Percentiles rank a stretch among this genome's conserved stretches.
phyloP scores from a whole-genome alignment of 2,113 vertebrate genomes.

The Greenwoodochromis staneri region DNA sequence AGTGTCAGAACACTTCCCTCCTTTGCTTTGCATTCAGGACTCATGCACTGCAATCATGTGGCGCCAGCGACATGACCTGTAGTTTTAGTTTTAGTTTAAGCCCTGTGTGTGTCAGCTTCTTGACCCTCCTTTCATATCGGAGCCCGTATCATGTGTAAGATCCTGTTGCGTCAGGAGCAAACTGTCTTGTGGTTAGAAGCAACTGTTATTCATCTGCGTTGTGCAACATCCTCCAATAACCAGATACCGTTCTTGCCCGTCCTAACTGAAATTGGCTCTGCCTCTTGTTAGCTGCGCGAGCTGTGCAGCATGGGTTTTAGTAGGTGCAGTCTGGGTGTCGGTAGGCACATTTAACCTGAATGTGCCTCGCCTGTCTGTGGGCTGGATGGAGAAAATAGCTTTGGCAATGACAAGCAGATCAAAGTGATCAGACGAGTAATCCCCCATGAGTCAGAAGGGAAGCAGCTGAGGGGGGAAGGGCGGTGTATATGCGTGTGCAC shows the following conservation, averaged over 20 bases:
- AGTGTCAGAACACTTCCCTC: background rate
- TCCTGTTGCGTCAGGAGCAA: constrained; percentile 55
- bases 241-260: constrained; percentile 36
- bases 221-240: constrained; percentile 64
- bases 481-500: background rate
- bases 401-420: constrained; percentile 53
- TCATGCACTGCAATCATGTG: background rate
- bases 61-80: background rate
- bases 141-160: constrained; percentile 26
- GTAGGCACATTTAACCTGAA: constrained; percentile 29
- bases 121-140: background rate
- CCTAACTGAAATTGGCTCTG: constrained; percentile 50
- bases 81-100: background rate
- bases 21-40: background rate
- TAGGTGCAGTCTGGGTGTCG: constrained; percentile 7
- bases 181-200: constrained; percentile 62
- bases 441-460: constrained; percentile 66
- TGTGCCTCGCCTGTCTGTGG: constrained; percentile 23
- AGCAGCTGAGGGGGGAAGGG: constrained; percentile 17
- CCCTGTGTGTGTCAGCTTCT: background rate
- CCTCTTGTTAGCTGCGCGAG: constrained; percentile 21
- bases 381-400: constrained; percentile 56
- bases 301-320: background rate
- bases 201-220: constrained; percentile 58
- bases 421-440: constrained; percentile 69